These are phyloP conservation scores for Tetramorium parvispinum DNA, from an alignment of 1,140 invertebrate genomes.

Conservation along the genomic window DNA sequence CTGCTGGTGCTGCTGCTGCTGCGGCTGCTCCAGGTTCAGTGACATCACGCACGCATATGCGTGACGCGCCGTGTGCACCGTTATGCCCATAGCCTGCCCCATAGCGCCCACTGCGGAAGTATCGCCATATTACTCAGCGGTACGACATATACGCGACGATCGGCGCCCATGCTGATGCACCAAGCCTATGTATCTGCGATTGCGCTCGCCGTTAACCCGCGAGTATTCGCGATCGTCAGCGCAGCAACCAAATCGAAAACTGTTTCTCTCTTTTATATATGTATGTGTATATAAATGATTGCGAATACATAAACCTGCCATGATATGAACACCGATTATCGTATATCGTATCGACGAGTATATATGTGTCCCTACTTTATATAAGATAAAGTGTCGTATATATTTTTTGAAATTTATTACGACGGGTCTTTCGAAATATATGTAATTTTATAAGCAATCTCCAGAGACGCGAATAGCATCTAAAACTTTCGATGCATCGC, in stretches of 20 bases:
- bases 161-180: slow-evolving; percentile 47
- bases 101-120: slow-evolving; percentile 78
- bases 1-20: background rate
- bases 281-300: too few relatives aligned
- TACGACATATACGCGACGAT: slow-evolving; percentile 69
- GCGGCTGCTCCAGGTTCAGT: slow-evolving; percentile 79
- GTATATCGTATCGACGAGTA: background rate
- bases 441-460: background rate
- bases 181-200: slow-evolving; percentile 27
- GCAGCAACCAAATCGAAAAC: background rate
- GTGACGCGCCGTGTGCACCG: slow-evolving; percentile 80
- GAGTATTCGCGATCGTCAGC: background rate
- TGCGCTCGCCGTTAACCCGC: slow-evolving; percentile 27
- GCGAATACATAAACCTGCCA: background rate
- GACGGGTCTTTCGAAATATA: background rate
- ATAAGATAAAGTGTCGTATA: background rate
- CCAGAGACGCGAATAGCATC: background rate
- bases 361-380: background rate
- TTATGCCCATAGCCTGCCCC: slow-evolving; percentile 78
- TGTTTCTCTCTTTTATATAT: background rate
- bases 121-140: slow-evolving; percentile 72
- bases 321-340: background rate
- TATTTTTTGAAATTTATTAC: background rate
- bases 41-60: slow-evolving; percentile 82
- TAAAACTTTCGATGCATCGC: background rate